Conservation (phyloP, 2,797 vertebrate species). For the Delichon dasypus region DNA sequence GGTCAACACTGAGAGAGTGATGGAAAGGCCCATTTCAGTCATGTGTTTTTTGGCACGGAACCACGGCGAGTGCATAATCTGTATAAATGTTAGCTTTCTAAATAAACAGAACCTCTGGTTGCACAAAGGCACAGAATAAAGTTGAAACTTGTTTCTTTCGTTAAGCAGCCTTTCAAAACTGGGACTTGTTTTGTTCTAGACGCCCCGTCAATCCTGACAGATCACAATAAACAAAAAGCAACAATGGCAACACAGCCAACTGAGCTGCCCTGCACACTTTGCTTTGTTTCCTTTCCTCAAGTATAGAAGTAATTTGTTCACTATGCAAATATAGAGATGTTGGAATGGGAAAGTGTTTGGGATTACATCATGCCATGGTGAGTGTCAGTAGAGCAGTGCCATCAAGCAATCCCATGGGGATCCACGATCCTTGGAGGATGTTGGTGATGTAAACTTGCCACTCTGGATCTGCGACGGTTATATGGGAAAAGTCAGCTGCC, state of each 20-base stretch:
- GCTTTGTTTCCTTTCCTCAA: neutral
- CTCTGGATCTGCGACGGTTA: neutral
- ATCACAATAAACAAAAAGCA: neutral
- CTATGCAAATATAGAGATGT: neutral
- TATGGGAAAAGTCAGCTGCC: neutral
- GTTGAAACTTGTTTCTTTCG: constrained; percentile 60
- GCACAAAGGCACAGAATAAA: constrained; percentile 59
- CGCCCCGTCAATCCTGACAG: neutral
- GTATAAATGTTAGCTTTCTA: constrained; percentile 76
- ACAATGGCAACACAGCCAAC: neutral
- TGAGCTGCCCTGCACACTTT: neutral
- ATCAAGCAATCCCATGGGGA: neutral
- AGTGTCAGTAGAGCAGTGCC: neutral
- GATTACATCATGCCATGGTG: neutral
- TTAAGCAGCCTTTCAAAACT: constrained; percentile 47
- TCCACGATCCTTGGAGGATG: rapidly evolving
- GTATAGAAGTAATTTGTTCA: neutral
- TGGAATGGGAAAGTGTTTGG: neutral
- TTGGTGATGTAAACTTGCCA: neutral
- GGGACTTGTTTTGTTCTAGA: constrained; percentile 44
- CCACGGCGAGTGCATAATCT: constrained; percentile 66
- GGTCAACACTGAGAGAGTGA: constrained; percentile 67
- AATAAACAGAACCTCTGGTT: constrained; percentile 73
- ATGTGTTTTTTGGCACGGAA: constrained; percentile 74
- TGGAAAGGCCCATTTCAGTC: constrained; percentile 71